Evolutionary conservation across 2,797 vertebrate species (phyloP).

Genomic region (Psittacula derbiana): DNA sequence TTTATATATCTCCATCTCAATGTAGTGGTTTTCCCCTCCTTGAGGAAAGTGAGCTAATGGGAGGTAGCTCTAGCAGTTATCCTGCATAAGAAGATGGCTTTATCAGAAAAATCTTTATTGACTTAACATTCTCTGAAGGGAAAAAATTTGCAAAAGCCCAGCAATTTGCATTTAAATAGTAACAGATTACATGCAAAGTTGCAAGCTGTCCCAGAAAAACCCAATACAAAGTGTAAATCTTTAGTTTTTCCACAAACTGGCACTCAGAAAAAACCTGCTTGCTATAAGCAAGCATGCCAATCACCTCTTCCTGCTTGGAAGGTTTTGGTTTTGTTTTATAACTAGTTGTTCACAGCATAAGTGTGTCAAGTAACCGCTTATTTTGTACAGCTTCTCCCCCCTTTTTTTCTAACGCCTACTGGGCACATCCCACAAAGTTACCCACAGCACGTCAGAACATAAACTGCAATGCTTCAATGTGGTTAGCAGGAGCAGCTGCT

Average conservation of each 20-base stretch:
- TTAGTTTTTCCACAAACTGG: background rate
- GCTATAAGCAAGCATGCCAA: background rate
- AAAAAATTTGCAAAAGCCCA: background rate
- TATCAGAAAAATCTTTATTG: slow-evolving; percentile 1
- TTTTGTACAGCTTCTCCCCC: background rate
- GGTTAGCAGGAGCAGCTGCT: background rate
- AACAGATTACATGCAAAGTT: slow-evolving; percentile 3
- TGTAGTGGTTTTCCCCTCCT: background rate
- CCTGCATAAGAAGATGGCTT: background rate
- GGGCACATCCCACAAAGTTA: background rate
- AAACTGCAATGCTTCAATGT: fast-evolving
- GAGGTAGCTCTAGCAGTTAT: background rate
- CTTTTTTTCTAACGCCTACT: background rate
- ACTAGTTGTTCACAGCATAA: background rate
- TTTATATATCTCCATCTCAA: background rate
- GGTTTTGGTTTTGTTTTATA: background rate
- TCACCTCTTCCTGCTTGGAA: background rate
- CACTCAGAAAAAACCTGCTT: background rate
- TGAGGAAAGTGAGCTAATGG: background rate
- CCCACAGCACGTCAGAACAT: background rate
- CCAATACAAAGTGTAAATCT: background rate
- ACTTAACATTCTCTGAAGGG: background rate
- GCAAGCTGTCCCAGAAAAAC: background rate
- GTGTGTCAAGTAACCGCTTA: background rate
- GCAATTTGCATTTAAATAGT: slow-evolving; percentile 21